Evolutionary conservation across 2,888 invertebrate species (phyloP), one percentile per base, ranked within the genome.

Genomic region (Ryuthela nishihirai): DNA sequence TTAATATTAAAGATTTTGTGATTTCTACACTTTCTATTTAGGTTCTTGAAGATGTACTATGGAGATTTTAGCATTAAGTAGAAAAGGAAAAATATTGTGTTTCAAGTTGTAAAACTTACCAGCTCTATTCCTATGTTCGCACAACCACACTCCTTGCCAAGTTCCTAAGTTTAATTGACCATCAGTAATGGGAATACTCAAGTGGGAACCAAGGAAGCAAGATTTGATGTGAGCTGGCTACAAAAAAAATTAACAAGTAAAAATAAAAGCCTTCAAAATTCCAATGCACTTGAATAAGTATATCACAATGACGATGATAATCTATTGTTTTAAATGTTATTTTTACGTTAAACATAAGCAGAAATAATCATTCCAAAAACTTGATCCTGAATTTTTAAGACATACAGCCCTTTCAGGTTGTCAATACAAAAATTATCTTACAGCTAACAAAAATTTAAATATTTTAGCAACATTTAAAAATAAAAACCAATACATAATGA

Each of bases 81-180:
- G 12, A 9, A 10, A 10, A 29, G 12, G 41, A 5, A 7, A 24
- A 17, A 10, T 24, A 1, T n/a, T 25, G 6, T 17, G 15, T 10
- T 17, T 26, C n/a, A n/a, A 25, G 15, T 20, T 21, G 15, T 2
- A 41, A 17, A 32, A 24, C 35, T 50, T 60, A 62, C 93, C 92
- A 69, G 93, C 94, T 74, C 88, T 88, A 80, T 95, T 91, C 73
- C 97, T 84, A 79, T 97, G 97, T 78, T 97, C 97, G 79, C 95
- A 95, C 70, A 97, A 82, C 95, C 95, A 97, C 67, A 97, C 87
- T 65, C 97, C 95, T 79, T 95, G 95, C 95, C 95, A 97, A 70
- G 92, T 93, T 69, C 95, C 95, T 72, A 95, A 80, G 74, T 92
- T 91, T 72, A 95, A 80, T 77, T 91, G 90, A 70, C 95, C 95